Evolutionary conservation across 2,797 vertebrate genomes (phyloP), one percentile per base, ranked within the genome.

Genomic region (Coccyzus lansbergi): DNA sequence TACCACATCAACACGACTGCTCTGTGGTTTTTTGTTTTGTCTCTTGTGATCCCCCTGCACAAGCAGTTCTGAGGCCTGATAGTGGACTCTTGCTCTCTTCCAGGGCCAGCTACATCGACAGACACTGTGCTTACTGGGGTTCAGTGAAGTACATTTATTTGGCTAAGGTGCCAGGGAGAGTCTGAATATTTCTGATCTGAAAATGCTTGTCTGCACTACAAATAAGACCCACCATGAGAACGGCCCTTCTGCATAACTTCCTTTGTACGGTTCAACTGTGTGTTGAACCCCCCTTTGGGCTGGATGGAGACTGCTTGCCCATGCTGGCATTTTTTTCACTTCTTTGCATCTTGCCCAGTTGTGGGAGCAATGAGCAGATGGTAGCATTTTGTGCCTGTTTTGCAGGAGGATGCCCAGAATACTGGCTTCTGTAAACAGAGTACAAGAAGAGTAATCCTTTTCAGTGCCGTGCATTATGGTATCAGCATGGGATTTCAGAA

Each of bases 171-270:
- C 34, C 19, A 10, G 34, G n/a, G 42, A 60, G 20, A 9, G 29
- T 87, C 58, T 96, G 79, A 88, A 34, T 83, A 51, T 77, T 78
- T 91, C 72, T 78, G 87, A 86, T 65, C 72, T 86, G 91, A 56
- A 96, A 95, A 93, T 65, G 34, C 77, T 77, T 82, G 56, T 77
- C 90, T 83, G 92, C 46, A 65, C 52, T 53, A 90, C 85, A 91
- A 82, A 60, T 86, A 82, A 60, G 64, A 31, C 64, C 29, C 5
- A 2, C 55, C 0, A 1, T 92, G 93, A 40, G 42, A 48, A 16
- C 4, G 14, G 74, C 40, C 25, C 60, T 77, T 42, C 46, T 86
- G 28, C 42, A 14, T 82, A 49, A 56, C 38, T 77, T 83, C 63
- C 60, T 83, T 76, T 77, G 86, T 79, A 10, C 40, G 75, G 68